Evolutionary conservation across 2,888 invertebrate species (phyloP), one percentile per base, ranked within the genome.

Genomic region (Agriopis aurantiaria): DNA sequence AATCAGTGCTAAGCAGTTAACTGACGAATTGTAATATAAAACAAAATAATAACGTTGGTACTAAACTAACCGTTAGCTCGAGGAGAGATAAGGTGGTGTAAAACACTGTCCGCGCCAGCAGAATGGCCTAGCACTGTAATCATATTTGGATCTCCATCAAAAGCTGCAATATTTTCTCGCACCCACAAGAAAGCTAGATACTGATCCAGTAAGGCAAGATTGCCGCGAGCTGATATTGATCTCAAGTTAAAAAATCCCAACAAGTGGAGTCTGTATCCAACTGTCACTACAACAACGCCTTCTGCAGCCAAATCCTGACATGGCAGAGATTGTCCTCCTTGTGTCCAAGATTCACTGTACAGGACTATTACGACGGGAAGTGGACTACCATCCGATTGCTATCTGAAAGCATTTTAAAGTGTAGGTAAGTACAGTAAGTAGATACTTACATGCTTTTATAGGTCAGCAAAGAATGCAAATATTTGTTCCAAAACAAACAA

Each of bases 151-250:
- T 98, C 97, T 6, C 98, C 98, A 40, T 97, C 97, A 85, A 98
- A 98, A 57, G 95, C 95, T 55, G 93, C 93, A 63, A 98, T 97
- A 85, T 98, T 97, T 78, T 97, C 96, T 72, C 96, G 95, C 3
- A 97, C 94, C 97, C 97, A 97, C 56, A 96, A 82, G 68, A 99
- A 89, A 0, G 97, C 98, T 86, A 98, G 90, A 80, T 97, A 96
- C 84, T 98, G 98, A 88, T 99, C 98, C 78, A 97, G 96, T 62
- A 99, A 89, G 0, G 98, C 98, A 71, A 97, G 96, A 88, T 99
- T 99, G 0, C 98, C 98, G 0, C 97, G 95, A 4, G 96, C 95
- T 75, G 94, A 91, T 53, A 88, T 77, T 8, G 92, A 91, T 46
- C 93, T 95, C 73, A 96, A 85, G 45, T 95, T 95, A 73, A 97